Conservation (phyloP, 2,113 vertebrate species). For the Anthoscopus minutus region DNA sequence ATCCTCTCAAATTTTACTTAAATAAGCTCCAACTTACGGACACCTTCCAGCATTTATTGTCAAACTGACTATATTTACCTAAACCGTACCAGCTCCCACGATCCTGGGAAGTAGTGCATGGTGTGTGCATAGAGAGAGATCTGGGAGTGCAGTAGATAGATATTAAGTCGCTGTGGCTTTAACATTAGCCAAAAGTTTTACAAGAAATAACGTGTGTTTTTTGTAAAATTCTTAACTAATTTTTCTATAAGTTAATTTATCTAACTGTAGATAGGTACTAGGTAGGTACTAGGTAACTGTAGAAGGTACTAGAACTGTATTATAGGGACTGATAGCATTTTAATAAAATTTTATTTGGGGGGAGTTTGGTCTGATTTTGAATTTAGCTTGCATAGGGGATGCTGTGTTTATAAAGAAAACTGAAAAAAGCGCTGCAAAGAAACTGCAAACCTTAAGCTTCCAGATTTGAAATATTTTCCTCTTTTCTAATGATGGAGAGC, state of each 20-base stretch:
- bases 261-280: no score
- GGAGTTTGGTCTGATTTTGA: background rate
- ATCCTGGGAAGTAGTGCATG: background rate
- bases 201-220: background rate
- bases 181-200: background rate
- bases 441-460: background rate
- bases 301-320: background rate
- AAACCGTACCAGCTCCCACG: background rate
- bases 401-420: background rate
- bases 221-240: background rate
- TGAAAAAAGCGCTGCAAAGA: background rate
- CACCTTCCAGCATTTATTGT: background rate
- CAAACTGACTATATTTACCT: background rate
- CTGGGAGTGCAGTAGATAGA: background rate
- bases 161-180: background rate
- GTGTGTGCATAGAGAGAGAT: background rate
- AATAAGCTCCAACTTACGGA: background rate
- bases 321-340: background rate
- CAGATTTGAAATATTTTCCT: background rate
- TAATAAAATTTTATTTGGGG: background rate
- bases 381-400: background rate
- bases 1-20: background rate
- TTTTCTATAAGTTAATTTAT: background rate
- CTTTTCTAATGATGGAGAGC: background rate
- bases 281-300: no score